Evolutionary conservation across 2,888 invertebrate genomes (phyloP).

Genomic region (Hydrotaea diabolus): DNA sequence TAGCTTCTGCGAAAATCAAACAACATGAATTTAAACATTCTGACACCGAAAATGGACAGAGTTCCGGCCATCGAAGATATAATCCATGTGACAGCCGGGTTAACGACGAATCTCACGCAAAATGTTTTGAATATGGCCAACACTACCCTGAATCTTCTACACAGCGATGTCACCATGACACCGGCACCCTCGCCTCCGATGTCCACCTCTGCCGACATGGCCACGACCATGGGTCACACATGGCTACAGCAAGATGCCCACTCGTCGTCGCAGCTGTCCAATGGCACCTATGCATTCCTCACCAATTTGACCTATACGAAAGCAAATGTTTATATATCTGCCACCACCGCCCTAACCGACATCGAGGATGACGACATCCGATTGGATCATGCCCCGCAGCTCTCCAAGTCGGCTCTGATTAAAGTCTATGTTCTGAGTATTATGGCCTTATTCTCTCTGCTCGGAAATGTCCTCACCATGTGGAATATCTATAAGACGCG

Average conservation of each 20-base stretch:
- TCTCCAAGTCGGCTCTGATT: conserved; percentile 84
- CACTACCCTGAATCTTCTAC: background rate
- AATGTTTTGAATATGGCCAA: conserved; percentile 1
- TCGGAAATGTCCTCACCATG: conserved; percentile 89
- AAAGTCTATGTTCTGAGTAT: conserved; percentile 86
- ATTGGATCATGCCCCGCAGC: conserved; percentile 86
- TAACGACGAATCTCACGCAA: background rate
- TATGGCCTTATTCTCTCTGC: conserved; percentile 87
- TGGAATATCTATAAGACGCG: conserved; percentile 87
- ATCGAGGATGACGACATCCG: conserved; percentile 64
- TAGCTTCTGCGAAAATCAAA: background rate
- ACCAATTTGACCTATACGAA: conserved; percentile 52
- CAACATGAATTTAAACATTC: conserved; percentile 18
- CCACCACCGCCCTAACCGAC: conserved; percentile 41
- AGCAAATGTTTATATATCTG: conserved; percentile 48
- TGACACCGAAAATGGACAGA: background rate
- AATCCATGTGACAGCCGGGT: conserved; percentile 8
- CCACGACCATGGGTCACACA: background rate
- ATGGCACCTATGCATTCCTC: conserved; percentile 49
- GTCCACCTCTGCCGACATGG: background rate
- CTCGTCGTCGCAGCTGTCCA: background rate
- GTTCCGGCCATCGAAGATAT: conserved; percentile 23
- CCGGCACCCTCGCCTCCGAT: background rate
- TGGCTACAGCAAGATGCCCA: conserved; percentile 1
- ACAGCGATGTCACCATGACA: background rate